Evolutionary conservation across 2,113 vertebrate genomes (phyloP), one percentile per base, ranked within the genome.

Genomic region (Sarotherodon lohbergeri): DNA sequence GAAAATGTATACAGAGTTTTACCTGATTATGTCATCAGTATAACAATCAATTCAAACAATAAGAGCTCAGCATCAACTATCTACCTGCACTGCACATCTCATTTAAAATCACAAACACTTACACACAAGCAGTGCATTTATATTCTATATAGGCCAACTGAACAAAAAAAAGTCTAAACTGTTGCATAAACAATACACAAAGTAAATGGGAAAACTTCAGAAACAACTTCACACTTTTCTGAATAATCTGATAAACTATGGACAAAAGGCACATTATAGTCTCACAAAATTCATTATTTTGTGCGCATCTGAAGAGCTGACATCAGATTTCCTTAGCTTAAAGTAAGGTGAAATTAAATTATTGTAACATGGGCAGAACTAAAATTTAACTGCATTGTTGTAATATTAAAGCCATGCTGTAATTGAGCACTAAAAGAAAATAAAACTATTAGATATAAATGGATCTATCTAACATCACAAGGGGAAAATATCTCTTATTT

Each of bases 1-100:
- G 43, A n/a, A 81, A 83, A 91, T 93, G 83, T 88, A 91, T 82
- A 95, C 87, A 81, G 55, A 89, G 29, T 32, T 46, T 71, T 79
- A 13, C 34, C 32, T 17, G 46, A 87, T 73, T 54, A 85, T 84
- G 46, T 82, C 32, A 82, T 83, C 11, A 83, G 46, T 81, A 16
- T n/a, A 88, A 85, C 84, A 84, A 43, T 57, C 17, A 11, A 17
- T 32, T 81, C 48, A 80, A 83, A 81, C 32, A 84, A 87, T 41
- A 41, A 22, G 2, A n/a, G 83, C 7, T 85, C 34, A 83, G 59
- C 27, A 4, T 46, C 16, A 10, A 85, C 24, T 80, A 50, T 50
- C 43, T 36, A 80, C n/a, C 9, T 22, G 10, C 34, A 39, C 43
- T 82, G 8, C 54, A 55, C 13, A 61, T 83, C 63, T 9, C 43